Evolutionary conservation across 2,797 vertebrate species (phyloP).

Genomic region (Chelon auratus): DNA sequence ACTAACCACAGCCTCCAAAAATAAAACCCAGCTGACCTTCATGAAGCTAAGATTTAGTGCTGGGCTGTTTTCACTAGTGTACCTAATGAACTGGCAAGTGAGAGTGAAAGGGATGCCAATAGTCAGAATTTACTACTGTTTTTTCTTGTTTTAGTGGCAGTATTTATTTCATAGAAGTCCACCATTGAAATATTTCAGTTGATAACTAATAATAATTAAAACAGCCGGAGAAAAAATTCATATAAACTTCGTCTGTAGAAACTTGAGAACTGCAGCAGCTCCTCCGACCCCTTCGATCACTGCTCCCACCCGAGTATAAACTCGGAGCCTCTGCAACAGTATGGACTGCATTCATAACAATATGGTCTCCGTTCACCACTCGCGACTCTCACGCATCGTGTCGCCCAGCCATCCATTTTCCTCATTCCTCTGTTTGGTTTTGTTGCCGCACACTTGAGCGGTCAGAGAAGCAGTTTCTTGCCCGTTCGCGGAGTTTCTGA

Average conservation of each 20-base stretch:
- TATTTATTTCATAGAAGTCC: not conserved
- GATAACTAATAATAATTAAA: not conserved
- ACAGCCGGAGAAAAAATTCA: not conserved
- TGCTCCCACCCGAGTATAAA: conserved; percentile 35
- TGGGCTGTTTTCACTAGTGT: too few species aligned
- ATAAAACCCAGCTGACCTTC: too few species aligned
- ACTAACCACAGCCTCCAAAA: too few species aligned
- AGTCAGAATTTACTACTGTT: not conserved
- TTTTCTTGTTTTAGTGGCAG: not conserved
- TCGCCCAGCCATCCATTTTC: conserved; percentile 65
- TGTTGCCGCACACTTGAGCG: conserved; percentile 58
- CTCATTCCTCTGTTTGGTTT: conserved; percentile 66
- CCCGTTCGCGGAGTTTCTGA: conserved; percentile 56
- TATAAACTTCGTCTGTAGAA: not conserved
- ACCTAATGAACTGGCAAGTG: conserved; percentile 5
- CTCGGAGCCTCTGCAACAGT: conserved; percentile 59
- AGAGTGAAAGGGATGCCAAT: not conserved
- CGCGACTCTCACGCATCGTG: conserved; percentile 59
- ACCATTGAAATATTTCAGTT: not conserved
- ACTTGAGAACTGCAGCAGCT: conserved; percentile 11
- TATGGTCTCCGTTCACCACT: conserved; percentile 65
- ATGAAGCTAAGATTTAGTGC: too few species aligned
- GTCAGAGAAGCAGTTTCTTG: conserved; percentile 49
- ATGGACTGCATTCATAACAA: conserved; percentile 66
- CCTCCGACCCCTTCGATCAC: not conserved